A percentile compares a stretch with the other conserved stretches of the same genome.
Evolutionary conservation across 2,113 vertebrate genomes (phyloP).

Genomic region (Cavia aperea): DNA sequence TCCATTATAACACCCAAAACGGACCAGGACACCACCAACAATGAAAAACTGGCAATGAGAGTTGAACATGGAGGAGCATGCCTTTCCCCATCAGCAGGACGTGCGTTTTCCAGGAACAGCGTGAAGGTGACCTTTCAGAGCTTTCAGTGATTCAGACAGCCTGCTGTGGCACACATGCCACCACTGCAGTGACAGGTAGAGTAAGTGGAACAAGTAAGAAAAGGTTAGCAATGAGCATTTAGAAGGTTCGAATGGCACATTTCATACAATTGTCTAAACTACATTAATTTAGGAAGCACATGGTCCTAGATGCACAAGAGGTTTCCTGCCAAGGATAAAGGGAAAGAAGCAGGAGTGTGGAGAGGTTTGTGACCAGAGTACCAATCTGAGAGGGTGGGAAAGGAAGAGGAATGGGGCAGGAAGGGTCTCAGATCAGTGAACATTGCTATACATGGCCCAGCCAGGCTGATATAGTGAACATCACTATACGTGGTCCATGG

Average conservation of each 20-base stretch:
- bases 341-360: not conserved
- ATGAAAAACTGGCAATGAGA: not conserved
- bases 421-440: not conserved
- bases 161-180: not conserved
- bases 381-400: not conserved
- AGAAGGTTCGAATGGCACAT: not conserved
- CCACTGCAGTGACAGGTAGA: not conserved
- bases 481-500: not conserved
- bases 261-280: not conserved
- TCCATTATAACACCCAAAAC: not conserved
- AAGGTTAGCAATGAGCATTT: not conserved
- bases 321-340: not conserved
- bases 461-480: not conserved
- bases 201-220: not conserved
- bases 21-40: not conserved
- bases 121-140: not conserved
- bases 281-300: constrained; percentile 7
- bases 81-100: not conserved
- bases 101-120: not conserved
- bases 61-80: not conserved
- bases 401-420: not conserved
- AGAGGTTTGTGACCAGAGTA: not conserved
- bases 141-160: not conserved
- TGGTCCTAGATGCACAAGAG: not conserved
- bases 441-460: not conserved